These are phyloP conservation scores for Echiichthys vipera DNA, from an alignment of 2,797 vertebrate genomes.

Conservation along the genomic window DNA sequence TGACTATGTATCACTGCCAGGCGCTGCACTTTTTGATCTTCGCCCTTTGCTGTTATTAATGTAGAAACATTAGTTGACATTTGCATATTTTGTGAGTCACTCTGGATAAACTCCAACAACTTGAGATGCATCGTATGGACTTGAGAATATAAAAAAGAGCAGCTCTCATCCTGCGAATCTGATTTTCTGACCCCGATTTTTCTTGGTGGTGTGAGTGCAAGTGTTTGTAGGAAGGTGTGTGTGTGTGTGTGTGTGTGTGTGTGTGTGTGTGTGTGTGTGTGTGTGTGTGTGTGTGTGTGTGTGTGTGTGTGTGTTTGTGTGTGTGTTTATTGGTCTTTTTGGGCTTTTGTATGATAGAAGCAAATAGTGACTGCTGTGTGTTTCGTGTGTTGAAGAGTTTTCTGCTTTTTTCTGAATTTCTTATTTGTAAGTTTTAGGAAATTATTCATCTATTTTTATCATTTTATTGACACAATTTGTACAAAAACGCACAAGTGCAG, in stretches of 20 bases:
- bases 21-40: not conserved
- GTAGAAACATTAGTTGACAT: not conserved
- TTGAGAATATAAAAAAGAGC: not conserved
- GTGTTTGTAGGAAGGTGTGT: too few relatives aligned
- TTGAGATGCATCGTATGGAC: not conserved
- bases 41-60: not conserved
- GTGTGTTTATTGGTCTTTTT: too few relatives aligned
- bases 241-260: too few relatives aligned
- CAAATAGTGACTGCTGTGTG: too few relatives aligned
- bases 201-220: too few relatives aligned
- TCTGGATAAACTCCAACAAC: slow-evolving; percentile 8
- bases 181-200: slow-evolving; percentile 13
- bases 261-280: too few relatives aligned
- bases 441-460: not conserved
- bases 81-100: slow-evolving; percentile 3
- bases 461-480: not conserved
- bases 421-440: too few relatives aligned
- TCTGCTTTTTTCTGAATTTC: not conserved
- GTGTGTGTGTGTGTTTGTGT: too few relatives aligned
- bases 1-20: not conserved
- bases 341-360: too few relatives aligned
- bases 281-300: too few relatives aligned
- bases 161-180: slow-evolving; percentile 15
- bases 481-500: not conserved
- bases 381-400: too few relatives aligned